Evolutionary conservation across 2,113 vertebrate genomes (phyloP).

Genomic region (Stegastes partitus): DNA sequence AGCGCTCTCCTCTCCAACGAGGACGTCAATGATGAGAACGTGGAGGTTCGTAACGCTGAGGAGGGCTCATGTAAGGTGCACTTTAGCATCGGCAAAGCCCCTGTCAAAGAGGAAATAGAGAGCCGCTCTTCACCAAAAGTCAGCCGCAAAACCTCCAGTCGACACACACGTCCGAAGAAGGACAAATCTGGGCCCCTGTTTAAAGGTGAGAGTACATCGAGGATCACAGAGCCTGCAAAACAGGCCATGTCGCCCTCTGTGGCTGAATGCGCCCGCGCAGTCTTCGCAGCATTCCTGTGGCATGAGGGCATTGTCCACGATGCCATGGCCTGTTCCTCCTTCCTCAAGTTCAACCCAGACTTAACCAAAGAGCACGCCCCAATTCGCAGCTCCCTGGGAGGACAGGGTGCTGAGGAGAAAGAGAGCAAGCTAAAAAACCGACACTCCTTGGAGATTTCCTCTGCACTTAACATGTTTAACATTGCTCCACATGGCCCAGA

Average conservation of each 20-base stretch:
- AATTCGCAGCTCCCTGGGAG: slow-evolving; percentile 92
- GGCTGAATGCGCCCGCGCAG: slow-evolving; percentile 95
- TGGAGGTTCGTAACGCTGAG: slow-evolving; percentile 87
- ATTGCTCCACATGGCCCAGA: slow-evolving; percentile 97
- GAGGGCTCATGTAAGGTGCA: slow-evolving; percentile 95
- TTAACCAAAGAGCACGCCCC: slow-evolving; percentile 98
- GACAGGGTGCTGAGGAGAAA: slow-evolving; percentile 92
- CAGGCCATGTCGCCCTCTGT: slow-evolving; percentile 99
- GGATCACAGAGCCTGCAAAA: slow-evolving; percentile 93
- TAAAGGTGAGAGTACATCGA: slow-evolving; percentile 89
- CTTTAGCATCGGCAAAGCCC: slow-evolving; percentile 98
- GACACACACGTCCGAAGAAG: slow-evolving; percentile 95
- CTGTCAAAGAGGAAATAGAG: slow-evolving; percentile 94
- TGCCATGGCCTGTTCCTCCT: slow-evolving; percentile 99
- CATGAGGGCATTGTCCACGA: slow-evolving; percentile 99
- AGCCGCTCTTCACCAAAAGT: slow-evolving; percentile 96
- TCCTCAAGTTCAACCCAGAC: slow-evolving; percentile 98
- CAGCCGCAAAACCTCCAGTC: slow-evolving; percentile 92
- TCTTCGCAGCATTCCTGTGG: slow-evolving; percentile 97
- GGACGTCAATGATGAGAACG: slow-evolving; percentile 90
- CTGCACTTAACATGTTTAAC: slow-evolving; percentile 98
- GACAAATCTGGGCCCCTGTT: slow-evolving; percentile 96
- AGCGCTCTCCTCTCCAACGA: slow-evolving; percentile 92
- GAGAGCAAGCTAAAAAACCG: slow-evolving; percentile 97
- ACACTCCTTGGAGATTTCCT: slow-evolving; percentile 98